phyloP scores from a whole-genome alignment of 1,140 invertebrate genomes.

The Neodiprion virginianus region DNA sequence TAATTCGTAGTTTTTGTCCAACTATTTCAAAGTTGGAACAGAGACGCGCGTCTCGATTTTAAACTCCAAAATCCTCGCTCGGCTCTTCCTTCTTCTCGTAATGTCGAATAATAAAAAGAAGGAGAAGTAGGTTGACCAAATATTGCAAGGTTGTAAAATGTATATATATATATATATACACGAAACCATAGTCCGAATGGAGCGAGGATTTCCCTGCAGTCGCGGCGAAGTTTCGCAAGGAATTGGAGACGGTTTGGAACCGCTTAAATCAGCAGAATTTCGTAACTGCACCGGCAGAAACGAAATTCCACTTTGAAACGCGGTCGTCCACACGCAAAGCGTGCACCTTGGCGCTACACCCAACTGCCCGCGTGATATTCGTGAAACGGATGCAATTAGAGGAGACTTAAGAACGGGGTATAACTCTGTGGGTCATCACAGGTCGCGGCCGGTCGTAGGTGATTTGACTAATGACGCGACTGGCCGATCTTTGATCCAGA shows the following conservation, averaged over 20 bases:
- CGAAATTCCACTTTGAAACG: not conserved
- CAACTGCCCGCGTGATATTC: too few species aligned
- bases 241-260: too few species aligned
- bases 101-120: too few species aligned
- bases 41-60: not conserved
- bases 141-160: too few species aligned
- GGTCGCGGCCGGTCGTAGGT: not conserved
- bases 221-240: too few species aligned
- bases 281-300: not conserved
- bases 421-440: not conserved
- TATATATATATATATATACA: too few species aligned
- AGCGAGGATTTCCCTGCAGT: too few species aligned
- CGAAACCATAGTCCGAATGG: too few species aligned
- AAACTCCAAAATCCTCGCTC: not conserved
- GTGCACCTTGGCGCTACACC: too few species aligned
- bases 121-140: too few species aligned
- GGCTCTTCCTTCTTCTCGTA: not conserved
- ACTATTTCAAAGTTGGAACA: not conserved
- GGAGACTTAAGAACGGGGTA: not conserved
- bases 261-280: not conserved
- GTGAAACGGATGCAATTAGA: not conserved
- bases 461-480: not conserved
- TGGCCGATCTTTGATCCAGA: not conserved
- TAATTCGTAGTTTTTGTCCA: not conserved
- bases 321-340: not conserved